Evolutionary conservation across 2,113 vertebrate genomes (phyloP).

Genomic region (Sander vitreus): DNA sequence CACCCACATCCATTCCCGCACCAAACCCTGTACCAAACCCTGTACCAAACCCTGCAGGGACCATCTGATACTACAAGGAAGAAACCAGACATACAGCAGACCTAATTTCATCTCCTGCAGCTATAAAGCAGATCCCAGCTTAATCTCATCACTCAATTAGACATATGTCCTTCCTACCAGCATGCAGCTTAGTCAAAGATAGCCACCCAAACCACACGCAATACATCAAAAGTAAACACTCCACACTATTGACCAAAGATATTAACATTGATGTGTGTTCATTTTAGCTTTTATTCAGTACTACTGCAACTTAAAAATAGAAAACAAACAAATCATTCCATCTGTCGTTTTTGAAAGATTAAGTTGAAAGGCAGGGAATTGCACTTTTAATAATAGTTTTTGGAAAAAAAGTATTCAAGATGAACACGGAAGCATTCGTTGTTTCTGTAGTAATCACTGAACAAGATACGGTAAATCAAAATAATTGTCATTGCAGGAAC

Average conservation of each 20-base stretch:
- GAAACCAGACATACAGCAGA: background rate
- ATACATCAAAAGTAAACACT: background rate
- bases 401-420: background rate
- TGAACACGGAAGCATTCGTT: background rate
- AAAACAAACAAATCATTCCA: constrained; percentile 37
- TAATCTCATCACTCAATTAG: background rate
- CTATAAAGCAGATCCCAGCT: background rate
- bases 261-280: background rate
- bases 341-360: background rate
- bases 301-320: background rate
- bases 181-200: background rate
- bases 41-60: constrained; percentile 40
- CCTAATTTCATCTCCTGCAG: background rate
- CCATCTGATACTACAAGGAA: constrained; percentile 22
- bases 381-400: background rate
- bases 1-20: constrained; percentile 59
- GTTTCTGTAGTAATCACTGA: background rate
- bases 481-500: background rate
- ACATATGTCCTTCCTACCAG: background rate
- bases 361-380: background rate
- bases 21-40: constrained; percentile 12
- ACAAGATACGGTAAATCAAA: too few relatives aligned
- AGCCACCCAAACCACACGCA: background rate
- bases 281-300: background rate
- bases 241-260: constrained; percentile 5